Evolutionary conservation across 1,140 invertebrate genomes (phyloP), one percentile per base, ranked within the genome.

Genomic region (Brachionus koreanus): DNA sequence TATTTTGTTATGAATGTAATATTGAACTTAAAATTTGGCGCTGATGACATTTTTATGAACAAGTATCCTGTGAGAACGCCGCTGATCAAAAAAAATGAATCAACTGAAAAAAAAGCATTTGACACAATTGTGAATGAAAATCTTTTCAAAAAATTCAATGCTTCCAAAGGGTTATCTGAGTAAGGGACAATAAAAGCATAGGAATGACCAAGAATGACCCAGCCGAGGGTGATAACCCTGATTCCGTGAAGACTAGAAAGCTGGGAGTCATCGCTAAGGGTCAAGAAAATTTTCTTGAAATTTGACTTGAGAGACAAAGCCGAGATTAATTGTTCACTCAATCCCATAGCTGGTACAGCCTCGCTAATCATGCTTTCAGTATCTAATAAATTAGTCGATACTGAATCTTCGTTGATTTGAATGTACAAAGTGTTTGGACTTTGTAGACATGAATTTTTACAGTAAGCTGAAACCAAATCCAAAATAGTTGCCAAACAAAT

Each of bases 91-190:
- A 77, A 77, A 49, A 77, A 77, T 10, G 74, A 49, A 37, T 77
- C 74, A 5, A 77, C 74, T n/a, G 74, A 49, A 77, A 77, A 77
- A 49, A 49, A 77, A 19, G 39, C 74, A 29, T 77, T 77, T 52
- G 74, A 57, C 3, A 77, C 52, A n/a, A 77, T 77, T 29, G 74
- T 49, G 23, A 77, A 77, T 33, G 42, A 77, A 49, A 77, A 61
- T 33, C 74, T 42, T 7, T 77, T n/a, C 1, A 35, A 25, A 16
- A 52, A 49, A 57, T 77, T 77, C 16, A 77, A 23, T 19, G 33
- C n/a, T 49, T 57, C 52, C 19, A 33, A 29, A 13, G 74, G 74
- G n/a, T 77, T 77, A 10, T 77, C 74, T 49, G 43, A 12, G 33
- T 35, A 57, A 49, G 25, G 25, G 1, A 77, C 25, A 61, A 33